These are phyloP conservation scores for Brenthis hecate DNA, from an alignment of 2,888 invertebrate species.

Conservation along the genomic window DNA sequence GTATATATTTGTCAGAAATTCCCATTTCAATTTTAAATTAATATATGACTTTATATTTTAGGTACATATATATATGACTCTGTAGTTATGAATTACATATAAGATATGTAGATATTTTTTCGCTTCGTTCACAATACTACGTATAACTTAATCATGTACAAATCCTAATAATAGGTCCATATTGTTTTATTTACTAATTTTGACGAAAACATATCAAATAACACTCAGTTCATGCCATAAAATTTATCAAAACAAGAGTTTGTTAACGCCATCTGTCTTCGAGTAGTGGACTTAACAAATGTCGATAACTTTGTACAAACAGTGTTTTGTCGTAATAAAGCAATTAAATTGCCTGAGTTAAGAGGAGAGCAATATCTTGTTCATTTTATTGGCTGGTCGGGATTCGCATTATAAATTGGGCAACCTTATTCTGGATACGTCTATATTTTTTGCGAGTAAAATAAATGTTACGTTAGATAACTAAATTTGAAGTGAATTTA, in stretches of 20 bases:
- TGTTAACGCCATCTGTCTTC: slow-evolving; percentile 57
- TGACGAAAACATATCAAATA: no score
- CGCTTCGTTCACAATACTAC: no score
- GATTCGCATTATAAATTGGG: slow-evolving; percentile 52
- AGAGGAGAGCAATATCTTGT: slow-evolving; percentile 53
- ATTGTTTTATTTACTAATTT: no score
- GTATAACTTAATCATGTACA: neutral
- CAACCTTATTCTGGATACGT: slow-evolving; percentile 45
- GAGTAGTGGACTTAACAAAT: slow-evolving; percentile 52
- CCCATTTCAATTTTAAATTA: no score
- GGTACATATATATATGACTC: no score
- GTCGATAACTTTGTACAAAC: slow-evolving; percentile 26
- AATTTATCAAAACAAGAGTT: neutral
- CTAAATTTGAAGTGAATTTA: neutral
- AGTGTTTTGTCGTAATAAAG: slow-evolving; percentile 52
- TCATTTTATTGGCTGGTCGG: slow-evolving; percentile 58
- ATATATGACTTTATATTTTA: no score
- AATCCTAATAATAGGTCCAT: no score
- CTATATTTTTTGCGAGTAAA: slow-evolving; percentile 8
- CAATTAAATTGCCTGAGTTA: slow-evolving; percentile 58
- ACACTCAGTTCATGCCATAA: no score
- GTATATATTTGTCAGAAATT: no score
- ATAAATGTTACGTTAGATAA: neutral
- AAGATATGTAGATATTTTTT: neutral
- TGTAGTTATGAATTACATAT: neutral